Conservation (phyloP, 1,140 invertebrate genomes). For the Calephelis nemesis region DNA sequence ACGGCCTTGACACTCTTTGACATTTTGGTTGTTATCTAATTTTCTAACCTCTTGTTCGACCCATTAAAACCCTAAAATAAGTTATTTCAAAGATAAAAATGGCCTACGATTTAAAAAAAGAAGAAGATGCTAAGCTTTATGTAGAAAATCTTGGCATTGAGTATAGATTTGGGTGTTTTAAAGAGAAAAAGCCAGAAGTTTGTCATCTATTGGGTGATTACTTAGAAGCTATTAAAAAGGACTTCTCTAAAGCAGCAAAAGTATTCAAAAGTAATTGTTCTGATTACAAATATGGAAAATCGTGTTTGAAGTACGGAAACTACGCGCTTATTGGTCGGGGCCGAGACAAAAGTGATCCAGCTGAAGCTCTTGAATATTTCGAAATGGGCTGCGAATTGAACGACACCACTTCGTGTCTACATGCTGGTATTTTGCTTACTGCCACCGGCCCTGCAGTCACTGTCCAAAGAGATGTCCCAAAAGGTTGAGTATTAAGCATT, state of each 20-base stretch:
- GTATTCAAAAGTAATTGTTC: slow-evolving; percentile 93
- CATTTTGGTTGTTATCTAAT: slow-evolving; percentile 60
- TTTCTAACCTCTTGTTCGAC: slow-evolving; percentile 22
- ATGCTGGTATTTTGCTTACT: slow-evolving; percentile 86
- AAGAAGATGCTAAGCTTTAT: slow-evolving; percentile 92
- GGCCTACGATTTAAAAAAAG: slow-evolving; percentile 87
- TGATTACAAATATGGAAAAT: slow-evolving; percentile 87
- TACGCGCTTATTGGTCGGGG: slow-evolving; percentile 84
- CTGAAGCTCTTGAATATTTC: slow-evolving; percentile 85
- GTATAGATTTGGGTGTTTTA: slow-evolving; percentile 93
- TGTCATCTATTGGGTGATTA: slow-evolving; percentile 95
- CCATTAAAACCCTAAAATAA: background rate
- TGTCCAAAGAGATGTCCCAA: slow-evolving; percentile 79
- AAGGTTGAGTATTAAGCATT: slow-evolving; percentile 54
- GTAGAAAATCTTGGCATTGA: slow-evolving; percentile 94
- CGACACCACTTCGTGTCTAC: slow-evolving; percentile 85
- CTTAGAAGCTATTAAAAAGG: slow-evolving; percentile 89
- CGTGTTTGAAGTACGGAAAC: slow-evolving; percentile 91
- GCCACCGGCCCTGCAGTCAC: slow-evolving; percentile 76
- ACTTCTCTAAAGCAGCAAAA: slow-evolving; percentile 87
- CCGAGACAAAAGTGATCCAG: slow-evolving; percentile 75
- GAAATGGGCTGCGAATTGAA: slow-evolving; percentile 88
- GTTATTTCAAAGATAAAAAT: slow-evolving; percentile 44
- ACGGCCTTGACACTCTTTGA: slow-evolving; percentile 38
- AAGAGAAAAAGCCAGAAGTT: slow-evolving; percentile 82